Evolutionary conservation across 2,888 invertebrate genomes (phyloP).

Genomic region (Coremacera marginata): DNA sequence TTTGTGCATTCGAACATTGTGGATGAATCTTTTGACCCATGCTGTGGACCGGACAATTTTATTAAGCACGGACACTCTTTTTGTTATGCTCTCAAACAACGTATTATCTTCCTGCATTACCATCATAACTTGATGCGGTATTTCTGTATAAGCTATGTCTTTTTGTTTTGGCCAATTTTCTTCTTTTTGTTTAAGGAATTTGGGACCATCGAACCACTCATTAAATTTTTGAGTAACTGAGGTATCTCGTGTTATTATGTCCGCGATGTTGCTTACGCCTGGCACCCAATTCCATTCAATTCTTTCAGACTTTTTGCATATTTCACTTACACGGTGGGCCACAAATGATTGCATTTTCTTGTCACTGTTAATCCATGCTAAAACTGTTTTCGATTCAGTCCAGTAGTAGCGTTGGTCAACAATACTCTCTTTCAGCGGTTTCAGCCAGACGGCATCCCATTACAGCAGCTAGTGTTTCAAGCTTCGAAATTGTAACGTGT

Average conservation of each 20-base stretch:
- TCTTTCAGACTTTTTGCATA: constrained; percentile 17
- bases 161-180: neutral
- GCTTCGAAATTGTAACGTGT: constrained; percentile 24
- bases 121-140: neutral
- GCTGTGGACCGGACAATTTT: neutral
- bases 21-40: neutral
- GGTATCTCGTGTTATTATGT: neutral
- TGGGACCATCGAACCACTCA: constrained; percentile 10
- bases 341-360: constrained; percentile 11
- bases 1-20: neutral
- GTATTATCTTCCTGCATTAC: neutral
- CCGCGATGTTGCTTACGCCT: neutral
- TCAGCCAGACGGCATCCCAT: constrained; percentile 1
- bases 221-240: neutral
- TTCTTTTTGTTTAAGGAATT: neutral
- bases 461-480: constrained; percentile 21
- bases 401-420: constrained; percentile 11
- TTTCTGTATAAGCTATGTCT: neutral
- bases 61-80: neutral
- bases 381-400: constrained; percentile 23
- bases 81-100: neutral
- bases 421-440: no score
- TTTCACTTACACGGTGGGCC: constrained; percentile 20
- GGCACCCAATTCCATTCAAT: constrained; percentile 1
- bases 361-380: constrained; percentile 18